Evolutionary conservation across 2,888 invertebrate genomes (phyloP).

Genomic region (Oxyteleia sp.): DNA sequence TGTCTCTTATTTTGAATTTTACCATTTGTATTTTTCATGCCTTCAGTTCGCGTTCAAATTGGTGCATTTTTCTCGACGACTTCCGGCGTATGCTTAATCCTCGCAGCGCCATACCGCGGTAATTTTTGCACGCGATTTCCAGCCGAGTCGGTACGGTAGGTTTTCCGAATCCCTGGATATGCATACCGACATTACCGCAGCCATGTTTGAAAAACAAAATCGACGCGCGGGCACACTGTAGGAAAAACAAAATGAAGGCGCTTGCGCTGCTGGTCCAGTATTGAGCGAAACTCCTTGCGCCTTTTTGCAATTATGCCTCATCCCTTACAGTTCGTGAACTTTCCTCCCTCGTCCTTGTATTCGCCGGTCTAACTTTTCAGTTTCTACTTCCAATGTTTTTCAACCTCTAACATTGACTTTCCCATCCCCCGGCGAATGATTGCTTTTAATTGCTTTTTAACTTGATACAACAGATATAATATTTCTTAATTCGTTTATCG

Average conservation of each 20-base stretch:
- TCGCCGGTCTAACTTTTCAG: slow-evolving; percentile 71
- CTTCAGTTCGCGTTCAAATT: neutral
- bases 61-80: neutral
- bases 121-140: slow-evolving; percentile 71
- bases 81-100: slow-evolving; percentile 49
- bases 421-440: slow-evolving; percentile 54
- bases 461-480: slow-evolving; percentile 81
- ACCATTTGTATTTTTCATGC: neutral
- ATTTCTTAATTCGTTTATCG: slow-evolving; percentile 80
- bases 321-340: slow-evolving; percentile 77
- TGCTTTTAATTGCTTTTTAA: slow-evolving; percentile 76
- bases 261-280: slow-evolving; percentile 86
- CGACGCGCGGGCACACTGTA: slow-evolving; percentile 80
- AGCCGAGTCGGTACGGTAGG: slow-evolving; percentile 81
- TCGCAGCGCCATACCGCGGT: slow-evolving; percentile 79
- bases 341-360: slow-evolving; percentile 73
- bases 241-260: slow-evolving; percentile 88
- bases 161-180: slow-evolving; percentile 73
- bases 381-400: slow-evolving; percentile 73
- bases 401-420: slow-evolving; percentile 73
- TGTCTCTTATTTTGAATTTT: neutral
- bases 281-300: slow-evolving; percentile 86
- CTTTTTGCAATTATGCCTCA: slow-evolving; percentile 86
- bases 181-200: slow-evolving; percentile 80
- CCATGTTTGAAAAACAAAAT: slow-evolving; percentile 86